Conservation (phyloP, 2,888 invertebrate species). For the Spodoptera littoralis region DNA sequence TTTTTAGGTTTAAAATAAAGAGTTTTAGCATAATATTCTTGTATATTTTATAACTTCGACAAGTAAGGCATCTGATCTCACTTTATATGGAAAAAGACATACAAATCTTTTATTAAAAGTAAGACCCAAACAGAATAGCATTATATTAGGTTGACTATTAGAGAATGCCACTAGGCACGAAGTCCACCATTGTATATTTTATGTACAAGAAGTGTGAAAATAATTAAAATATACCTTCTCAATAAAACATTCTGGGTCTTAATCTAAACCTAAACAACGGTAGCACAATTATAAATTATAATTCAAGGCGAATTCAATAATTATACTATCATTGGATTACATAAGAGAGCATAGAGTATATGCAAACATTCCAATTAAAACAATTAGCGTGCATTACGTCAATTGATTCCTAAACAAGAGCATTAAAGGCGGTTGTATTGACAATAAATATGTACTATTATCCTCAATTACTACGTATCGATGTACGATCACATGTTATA, state of each 20-base stretch:
- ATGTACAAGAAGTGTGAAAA: too few species aligned
- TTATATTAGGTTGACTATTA: too few species aligned
- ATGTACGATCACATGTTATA: slow-evolving; percentile 17
- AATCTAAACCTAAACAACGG: slow-evolving; percentile 3
- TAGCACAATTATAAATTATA: slow-evolving; percentile 8
- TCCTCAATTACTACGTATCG: slow-evolving; percentile 39
- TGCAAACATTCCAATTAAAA: slow-evolving; percentile 44
- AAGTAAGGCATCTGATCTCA: too few species aligned
- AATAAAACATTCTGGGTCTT: not conserved
- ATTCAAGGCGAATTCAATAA: slow-evolving; percentile 35
- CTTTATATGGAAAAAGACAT: too few species aligned
- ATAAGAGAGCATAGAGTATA: slow-evolving; percentile 25
- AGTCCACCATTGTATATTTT: too few species aligned
- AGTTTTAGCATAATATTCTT: too few species aligned
- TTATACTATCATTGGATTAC: slow-evolving; percentile 35
- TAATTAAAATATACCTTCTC: too few species aligned
- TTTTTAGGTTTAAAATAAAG: too few species aligned
- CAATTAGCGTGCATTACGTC: slow-evolving; percentile 54
- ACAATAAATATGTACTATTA: slow-evolving; percentile 35
- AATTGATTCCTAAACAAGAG: slow-evolving; percentile 46
- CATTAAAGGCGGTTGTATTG: slow-evolving; percentile 19
- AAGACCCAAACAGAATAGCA: too few species aligned
- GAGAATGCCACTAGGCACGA: too few species aligned
- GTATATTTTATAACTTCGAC: too few species aligned
- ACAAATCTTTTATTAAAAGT: too few species aligned